These are phyloP conservation scores for Apogon talboti DNA, from an alignment of 2,797 vertebrate genomes.

Conservation along the genomic window DNA sequence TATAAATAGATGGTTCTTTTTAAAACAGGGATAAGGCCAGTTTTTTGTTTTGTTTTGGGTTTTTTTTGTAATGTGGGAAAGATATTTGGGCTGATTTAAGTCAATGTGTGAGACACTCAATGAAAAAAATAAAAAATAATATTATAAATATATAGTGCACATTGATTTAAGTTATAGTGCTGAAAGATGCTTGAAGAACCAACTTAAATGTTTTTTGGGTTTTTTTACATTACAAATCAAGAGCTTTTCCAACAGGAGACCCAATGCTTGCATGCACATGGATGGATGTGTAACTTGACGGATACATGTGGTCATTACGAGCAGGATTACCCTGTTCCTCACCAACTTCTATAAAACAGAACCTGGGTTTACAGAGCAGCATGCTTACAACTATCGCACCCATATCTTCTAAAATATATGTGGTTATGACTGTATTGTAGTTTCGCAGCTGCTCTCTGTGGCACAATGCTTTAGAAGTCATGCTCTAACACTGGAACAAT, in stretches of 20 bases:
- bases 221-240: neutral
- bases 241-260: constrained; percentile 18
- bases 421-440: neutral
- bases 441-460: constrained; percentile 23
- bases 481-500: constrained; percentile 23
- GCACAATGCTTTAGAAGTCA: neutral
- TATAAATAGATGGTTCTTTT: neutral
- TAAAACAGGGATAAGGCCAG: neutral
- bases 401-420: neutral
- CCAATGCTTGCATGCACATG: constrained; percentile 30
- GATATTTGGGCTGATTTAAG: neutral
- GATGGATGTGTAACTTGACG: constrained; percentile 50
- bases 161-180: too few species aligned
- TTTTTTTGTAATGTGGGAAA: neutral
- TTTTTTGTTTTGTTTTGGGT: neutral
- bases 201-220: too few species aligned
- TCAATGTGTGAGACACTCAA: neutral
- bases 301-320: constrained; percentile 50
- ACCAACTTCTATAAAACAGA: constrained; percentile 42
- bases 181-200: too few species aligned
- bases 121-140: constrained; percentile 1
- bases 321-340: constrained; percentile 36
- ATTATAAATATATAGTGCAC: too few species aligned
- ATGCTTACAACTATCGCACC: neutral
- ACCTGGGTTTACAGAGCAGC: constrained; percentile 4